Percentiles rank a stretch among this genome's conserved stretches.
phyloP scores from a whole-genome alignment of 2,888 invertebrate species.

The Sinhomidia bicolor region DNA sequence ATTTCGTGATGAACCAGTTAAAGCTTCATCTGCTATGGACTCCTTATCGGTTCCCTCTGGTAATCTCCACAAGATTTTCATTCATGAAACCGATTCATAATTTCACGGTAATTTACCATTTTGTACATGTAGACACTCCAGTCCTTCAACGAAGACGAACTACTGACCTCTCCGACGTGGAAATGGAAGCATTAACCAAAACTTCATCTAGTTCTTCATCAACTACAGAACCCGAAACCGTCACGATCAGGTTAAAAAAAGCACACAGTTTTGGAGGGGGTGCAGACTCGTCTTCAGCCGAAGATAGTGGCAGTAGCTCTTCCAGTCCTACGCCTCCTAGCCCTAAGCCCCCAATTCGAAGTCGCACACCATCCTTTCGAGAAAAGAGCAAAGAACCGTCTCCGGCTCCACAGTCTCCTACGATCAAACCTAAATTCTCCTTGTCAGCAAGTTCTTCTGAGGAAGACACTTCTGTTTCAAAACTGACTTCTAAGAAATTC shows the following conservation, averaged over 20 bases:
- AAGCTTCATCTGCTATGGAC: conserved; percentile 55
- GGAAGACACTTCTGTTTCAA: not conserved
- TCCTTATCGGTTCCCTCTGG: conserved; percentile 63
- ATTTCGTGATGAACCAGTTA: conserved; percentile 73
- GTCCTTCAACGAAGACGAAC: conserved; percentile 76
- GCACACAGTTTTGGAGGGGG: conserved; percentile 76
- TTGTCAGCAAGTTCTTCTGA: conserved; percentile 5
- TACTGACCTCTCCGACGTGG: conserved; percentile 77
- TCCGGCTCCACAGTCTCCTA: conserved; percentile 34
- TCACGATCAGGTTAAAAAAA: conserved; percentile 76
- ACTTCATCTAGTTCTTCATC: not conserved
- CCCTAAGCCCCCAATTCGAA: conserved; percentile 30
- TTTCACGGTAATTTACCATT: no score
- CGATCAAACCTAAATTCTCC: conserved; percentile 43
- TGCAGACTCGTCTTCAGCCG: conserved; percentile 34
- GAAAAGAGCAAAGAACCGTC: conserved; percentile 57
- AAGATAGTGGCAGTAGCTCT: conserved; percentile 55
- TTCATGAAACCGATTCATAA: no score
- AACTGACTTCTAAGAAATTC: not conserved
- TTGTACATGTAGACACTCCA: conserved; percentile 66
- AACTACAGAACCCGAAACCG: conserved; percentile 64
- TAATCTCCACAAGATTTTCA: no score
- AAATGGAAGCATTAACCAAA: conserved; percentile 32
- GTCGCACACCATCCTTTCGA: conserved; percentile 46
- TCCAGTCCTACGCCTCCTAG: conserved; percentile 27